These are phyloP conservation scores for Heliconius nattereri DNA, from an alignment of 1,140 invertebrate genomes.

Conservation along the genomic window DNA sequence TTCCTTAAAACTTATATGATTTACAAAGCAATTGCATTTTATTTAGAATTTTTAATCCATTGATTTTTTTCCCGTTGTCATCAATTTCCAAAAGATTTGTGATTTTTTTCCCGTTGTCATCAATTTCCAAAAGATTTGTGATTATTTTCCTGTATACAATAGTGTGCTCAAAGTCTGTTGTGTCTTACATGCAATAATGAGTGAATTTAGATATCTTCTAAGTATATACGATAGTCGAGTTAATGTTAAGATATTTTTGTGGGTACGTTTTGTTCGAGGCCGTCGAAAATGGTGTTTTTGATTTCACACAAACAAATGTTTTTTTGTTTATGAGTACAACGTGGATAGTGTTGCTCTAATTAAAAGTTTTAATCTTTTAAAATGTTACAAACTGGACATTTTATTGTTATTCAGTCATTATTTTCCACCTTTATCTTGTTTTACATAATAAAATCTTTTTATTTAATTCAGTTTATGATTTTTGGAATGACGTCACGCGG, in stretches of 20 bases:
- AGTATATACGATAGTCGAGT: background rate
- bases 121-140: background rate
- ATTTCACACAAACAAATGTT: too few species aligned
- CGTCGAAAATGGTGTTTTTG: background rate
- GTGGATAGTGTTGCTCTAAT: background rate
- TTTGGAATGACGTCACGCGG: background rate
- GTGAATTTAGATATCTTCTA: background rate
- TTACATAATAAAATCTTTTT: background rate
- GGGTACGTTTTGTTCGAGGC: background rate
- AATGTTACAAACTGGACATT: background rate
- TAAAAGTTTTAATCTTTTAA: background rate
- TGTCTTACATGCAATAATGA: slow-evolving; percentile 5
- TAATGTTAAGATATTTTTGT: background rate
- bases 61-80: background rate
- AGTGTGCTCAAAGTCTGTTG: background rate
- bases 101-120: background rate
- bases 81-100: background rate
- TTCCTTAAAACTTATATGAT: too few species aligned
- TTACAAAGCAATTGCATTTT: too few species aligned
- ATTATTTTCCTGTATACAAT: background rate
- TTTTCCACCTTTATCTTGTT: background rate
- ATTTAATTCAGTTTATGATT: background rate
- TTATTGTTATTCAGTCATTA: background rate
- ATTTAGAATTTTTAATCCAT: too few species aligned
- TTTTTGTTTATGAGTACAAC: too few species aligned